Conservation (phyloP, 2,113 vertebrate genomes). For the Crotalus viridis region DNA sequence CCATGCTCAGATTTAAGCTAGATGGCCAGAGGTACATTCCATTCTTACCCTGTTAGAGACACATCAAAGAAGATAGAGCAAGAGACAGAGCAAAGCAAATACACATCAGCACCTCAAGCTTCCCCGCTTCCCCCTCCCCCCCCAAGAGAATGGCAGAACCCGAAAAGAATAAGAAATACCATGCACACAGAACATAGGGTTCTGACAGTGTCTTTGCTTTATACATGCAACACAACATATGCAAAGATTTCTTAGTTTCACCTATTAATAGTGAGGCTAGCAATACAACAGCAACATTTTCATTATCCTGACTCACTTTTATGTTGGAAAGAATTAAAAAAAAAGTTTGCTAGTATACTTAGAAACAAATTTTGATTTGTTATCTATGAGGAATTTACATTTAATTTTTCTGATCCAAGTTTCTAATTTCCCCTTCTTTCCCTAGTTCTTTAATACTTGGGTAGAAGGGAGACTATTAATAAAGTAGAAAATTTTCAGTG, state of each 20-base stretch:
- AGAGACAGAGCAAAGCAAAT: no score
- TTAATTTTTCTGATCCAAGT: background rate
- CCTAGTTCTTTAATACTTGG: background rate
- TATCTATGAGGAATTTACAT: constrained; percentile 35
- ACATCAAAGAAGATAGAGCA: no score
- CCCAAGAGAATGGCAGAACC: no score
- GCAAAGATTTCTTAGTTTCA: background rate
- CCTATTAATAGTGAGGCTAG: background rate
- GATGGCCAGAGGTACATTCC: no score
- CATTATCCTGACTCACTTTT: background rate
- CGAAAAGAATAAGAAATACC: no score
- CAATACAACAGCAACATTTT: background rate
- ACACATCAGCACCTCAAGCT: no score
- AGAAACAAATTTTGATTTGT: constrained; percentile 43
- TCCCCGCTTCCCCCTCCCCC: no score
- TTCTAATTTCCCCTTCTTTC: background rate
- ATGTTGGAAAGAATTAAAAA: constrained; percentile 25
- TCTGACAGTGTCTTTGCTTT: background rate
- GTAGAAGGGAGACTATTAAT: background rate
- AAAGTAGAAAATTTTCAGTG: background rate
- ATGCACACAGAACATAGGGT: no score
- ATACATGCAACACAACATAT: background rate
- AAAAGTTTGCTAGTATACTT: constrained; percentile 7
- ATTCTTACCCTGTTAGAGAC: no score
- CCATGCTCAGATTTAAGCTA: no score